Conservation (phyloP, 2,797 vertebrate species). For the Mionectes olivaceus region DNA sequence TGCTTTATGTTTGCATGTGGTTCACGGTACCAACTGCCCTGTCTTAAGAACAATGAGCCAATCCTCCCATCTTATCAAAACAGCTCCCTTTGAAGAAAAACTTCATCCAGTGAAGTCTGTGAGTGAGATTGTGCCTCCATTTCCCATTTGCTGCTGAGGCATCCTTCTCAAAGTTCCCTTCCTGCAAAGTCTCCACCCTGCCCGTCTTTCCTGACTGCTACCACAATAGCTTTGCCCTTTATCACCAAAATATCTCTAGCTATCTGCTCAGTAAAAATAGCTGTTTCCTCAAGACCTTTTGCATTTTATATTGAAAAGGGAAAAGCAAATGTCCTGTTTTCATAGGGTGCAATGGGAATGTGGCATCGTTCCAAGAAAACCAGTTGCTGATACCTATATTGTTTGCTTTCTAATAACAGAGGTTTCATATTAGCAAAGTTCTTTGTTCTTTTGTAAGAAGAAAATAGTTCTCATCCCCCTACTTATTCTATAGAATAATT, state of each 20-base stretch:
- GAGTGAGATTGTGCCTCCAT: neutral
- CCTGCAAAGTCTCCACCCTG: conserved; percentile 37
- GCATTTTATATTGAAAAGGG: neutral
- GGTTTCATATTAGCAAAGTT: neutral
- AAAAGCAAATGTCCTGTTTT: neutral
- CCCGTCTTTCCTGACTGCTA: conserved; percentile 10
- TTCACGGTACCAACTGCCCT: neutral
- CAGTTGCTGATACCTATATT: neutral
- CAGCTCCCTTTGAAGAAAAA: neutral
- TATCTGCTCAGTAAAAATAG: conserved; percentile 32
- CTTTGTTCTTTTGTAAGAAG: neutral
- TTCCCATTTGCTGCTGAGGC: neutral
- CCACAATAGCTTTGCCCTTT: conserved; percentile 23
- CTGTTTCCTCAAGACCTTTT: neutral
- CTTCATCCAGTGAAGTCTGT: neutral
- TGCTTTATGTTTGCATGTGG: neutral
- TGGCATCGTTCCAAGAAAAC: neutral
- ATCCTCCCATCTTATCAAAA: neutral
- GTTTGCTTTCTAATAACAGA: neutral
- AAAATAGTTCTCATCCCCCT: neutral
- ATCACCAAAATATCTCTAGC: conserved; percentile 18
- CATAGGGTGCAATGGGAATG: neutral
- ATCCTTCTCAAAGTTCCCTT: neutral
- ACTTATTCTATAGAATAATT: neutral
- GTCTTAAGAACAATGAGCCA: neutral